Evolutionary conservation across 2,888 invertebrate species (phyloP).

Genomic region (Parnassius orleans): DNA sequence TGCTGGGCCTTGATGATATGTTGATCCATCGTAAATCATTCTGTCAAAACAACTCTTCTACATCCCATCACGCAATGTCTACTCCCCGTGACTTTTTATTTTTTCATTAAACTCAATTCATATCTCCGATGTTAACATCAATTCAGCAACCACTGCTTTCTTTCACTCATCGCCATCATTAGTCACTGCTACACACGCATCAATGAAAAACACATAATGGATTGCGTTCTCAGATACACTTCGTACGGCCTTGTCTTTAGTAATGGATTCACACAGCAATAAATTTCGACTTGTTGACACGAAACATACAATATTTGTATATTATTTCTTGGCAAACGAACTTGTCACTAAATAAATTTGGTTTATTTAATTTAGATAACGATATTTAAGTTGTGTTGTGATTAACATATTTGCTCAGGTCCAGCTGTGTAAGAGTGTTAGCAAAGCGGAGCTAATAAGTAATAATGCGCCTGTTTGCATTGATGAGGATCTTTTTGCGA

Average conservation of each 20-base stretch:
- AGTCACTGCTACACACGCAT: conserved; percentile 31
- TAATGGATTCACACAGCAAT: conserved; percentile 55
- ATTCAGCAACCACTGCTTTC: conserved; percentile 33
- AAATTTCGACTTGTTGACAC: conserved; percentile 68
- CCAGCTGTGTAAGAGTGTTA: conserved; percentile 48
- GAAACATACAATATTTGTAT: conserved; percentile 62
- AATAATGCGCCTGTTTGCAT: conserved; percentile 45
- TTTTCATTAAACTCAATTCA: conserved; percentile 33
- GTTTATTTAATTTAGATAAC: conserved; percentile 65
- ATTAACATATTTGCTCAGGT: conserved; percentile 62
- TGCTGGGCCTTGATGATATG: conserved; percentile 53
- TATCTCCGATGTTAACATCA: conserved; percentile 31
- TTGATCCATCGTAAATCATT: conserved; percentile 56
- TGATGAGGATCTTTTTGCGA: conserved; percentile 53
- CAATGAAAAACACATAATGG: conserved; percentile 40
- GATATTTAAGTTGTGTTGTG: conserved; percentile 64
- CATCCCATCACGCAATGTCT: conserved; percentile 32
- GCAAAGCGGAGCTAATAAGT: conserved; percentile 40
- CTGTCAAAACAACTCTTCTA: conserved; percentile 48
- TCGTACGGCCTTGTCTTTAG: conserved; percentile 39
- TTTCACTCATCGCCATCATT: conserved; percentile 27
- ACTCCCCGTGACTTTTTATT: conserved; percentile 34
- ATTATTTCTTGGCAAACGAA: conserved; percentile 64
- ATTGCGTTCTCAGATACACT: conserved; percentile 30
- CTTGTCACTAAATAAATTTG: conserved; percentile 67